Base-by-base conservation (phyloP, 2,797 vertebrate species). In the Geotrypetes seraphini region DNA sequence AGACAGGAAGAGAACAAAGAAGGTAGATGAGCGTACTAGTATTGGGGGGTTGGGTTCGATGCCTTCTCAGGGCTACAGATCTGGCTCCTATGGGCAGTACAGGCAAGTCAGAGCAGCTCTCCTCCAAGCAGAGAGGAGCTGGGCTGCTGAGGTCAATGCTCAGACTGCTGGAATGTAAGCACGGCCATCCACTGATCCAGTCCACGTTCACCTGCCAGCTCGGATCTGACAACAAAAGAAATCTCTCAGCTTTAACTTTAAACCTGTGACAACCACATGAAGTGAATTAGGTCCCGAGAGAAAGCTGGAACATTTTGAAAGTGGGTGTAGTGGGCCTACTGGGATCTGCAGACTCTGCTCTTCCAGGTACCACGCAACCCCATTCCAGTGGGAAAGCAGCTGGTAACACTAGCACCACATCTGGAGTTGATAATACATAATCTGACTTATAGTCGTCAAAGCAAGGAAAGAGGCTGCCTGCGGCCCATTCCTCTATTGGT, bases 401-500 rank as follows among this genome's bases (percentile, higher is more conserved):
- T 19, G 15, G n/a, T 26, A 19, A 19, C 22, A 35, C 36, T 50
- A 50, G 33, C 31, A 36, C 26, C 2, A 16, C 53, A 59, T 52
- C 39, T 63, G 52, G 36, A 39, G 63, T 4, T 39, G 43, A 63
- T 60, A 28, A 57, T 46, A 53, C 16, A 23, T 25, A 33, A 21
- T 10, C 25, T 21, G 27, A 8, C 13, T 14, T 21, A 23, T 15
- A 44, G 16, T 1, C 22, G 53, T 18, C 4, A 19, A 36, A 44
- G 32, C 16, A 10, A 16, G 21, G 38, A 12, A 56, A 22, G n/a
- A n/a, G n/a, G n/a, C n/a, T n/a, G n/a, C n/a, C n/a, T n/a, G n/a
- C n/a, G n/a, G n/a, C n/a, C n/a, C n/a, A n/a, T n/a, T n/a, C n/a
- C n/a, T n/a, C n/a, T n/a, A n/a, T n/a, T n/a, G n/a, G n/a, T n/a